These are phyloP conservation scores for Orius insidiosus DNA, from an alignment of 1,140 invertebrate species.

Conservation along the genomic window DNA sequence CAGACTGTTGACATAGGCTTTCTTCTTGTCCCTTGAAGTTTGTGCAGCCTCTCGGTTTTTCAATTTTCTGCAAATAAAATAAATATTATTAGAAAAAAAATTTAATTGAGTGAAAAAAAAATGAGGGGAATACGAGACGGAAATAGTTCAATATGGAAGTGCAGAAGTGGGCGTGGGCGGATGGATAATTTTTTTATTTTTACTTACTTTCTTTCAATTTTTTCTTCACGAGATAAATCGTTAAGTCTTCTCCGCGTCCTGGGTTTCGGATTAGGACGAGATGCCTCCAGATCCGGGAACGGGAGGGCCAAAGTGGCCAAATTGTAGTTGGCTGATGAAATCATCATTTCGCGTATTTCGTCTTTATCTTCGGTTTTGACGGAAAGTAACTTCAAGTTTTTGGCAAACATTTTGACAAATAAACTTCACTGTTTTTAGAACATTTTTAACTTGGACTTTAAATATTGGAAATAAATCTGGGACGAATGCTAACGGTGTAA, in stretches of 20 bases:
- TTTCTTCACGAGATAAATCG: slow-evolving; percentile 65
- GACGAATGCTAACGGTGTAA: no score
- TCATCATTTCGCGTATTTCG: slow-evolving; percentile 18
- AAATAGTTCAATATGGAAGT: not conserved
- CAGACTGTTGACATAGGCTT: slow-evolving; percentile 75
- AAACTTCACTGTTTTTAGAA: not conserved
- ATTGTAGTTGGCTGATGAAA: slow-evolving; percentile 15
- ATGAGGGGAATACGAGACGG: not conserved
- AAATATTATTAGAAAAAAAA: not conserved
- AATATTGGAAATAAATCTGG: no score
- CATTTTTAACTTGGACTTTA: no score
- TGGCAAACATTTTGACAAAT: slow-evolving; percentile 2
- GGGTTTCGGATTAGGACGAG: not conserved
- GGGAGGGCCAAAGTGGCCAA: not conserved
- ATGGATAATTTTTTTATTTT: not conserved
- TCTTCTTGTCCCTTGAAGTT: slow-evolving; percentile 91
- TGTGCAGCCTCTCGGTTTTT: slow-evolving; percentile 97
- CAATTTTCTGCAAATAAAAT: slow-evolving; percentile 53
- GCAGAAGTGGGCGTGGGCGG: not conserved
- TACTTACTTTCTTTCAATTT: slow-evolving; percentile 63
- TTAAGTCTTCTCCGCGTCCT: slow-evolving; percentile 37
- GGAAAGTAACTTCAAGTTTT: not conserved
- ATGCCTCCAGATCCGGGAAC: not conserved
- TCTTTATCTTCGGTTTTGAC: slow-evolving; percentile 27
- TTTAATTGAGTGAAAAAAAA: no score